A percentile compares a stretch with the other conserved stretches of the same genome.
Evolutionary conservation across 2,113 vertebrate genomes (phyloP).

Genomic region (Oreochromis niloticus): DNA sequence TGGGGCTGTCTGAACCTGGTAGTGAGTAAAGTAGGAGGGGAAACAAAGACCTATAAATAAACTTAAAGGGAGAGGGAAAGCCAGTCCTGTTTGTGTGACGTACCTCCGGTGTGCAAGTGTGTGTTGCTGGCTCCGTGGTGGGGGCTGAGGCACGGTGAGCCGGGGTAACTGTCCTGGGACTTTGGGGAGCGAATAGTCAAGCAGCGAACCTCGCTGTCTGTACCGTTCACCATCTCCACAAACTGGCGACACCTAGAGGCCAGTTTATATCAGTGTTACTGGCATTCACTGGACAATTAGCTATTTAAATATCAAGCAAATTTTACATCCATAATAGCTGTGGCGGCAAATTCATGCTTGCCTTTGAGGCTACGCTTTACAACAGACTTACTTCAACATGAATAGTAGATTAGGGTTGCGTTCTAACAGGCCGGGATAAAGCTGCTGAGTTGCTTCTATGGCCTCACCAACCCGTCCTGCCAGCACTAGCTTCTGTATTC

Average conservation of each 20-base stretch:
- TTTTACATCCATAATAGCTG: neutral
- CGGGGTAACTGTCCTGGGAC: conserved; percentile 94
- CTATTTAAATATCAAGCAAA: neutral
- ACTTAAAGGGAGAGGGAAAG: neutral
- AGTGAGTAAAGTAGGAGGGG: neutral
- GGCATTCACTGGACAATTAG: neutral
- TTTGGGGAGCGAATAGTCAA: conserved; percentile 88
- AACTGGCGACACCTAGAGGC: conserved; percentile 90
- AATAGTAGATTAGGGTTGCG: conserved; percentile 97
- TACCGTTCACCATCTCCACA: conserved; percentile 98
- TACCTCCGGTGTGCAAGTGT: conserved; percentile 85
- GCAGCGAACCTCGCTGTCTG: conserved; percentile 94
- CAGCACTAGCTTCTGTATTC: conserved; percentile 98
- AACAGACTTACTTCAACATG: conserved; percentile 92
- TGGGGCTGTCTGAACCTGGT: conserved; percentile 90
- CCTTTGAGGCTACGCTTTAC: neutral
- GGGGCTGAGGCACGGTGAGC: conserved; percentile 89
- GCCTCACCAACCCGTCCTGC: conserved; percentile 95
- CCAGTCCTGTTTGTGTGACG: neutral
- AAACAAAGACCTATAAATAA: neutral
- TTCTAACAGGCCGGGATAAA: conserved; percentile 93
- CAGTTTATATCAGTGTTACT: neutral
- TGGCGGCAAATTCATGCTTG: no score
- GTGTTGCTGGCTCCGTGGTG: conserved; percentile 84
- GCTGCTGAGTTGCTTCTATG: conserved; percentile 91